These are phyloP conservation scores for Umimayanthus chanpuru DNA, from an alignment of 92 coral and sea anemone genomes.

Conservation along the genomic window DNA sequence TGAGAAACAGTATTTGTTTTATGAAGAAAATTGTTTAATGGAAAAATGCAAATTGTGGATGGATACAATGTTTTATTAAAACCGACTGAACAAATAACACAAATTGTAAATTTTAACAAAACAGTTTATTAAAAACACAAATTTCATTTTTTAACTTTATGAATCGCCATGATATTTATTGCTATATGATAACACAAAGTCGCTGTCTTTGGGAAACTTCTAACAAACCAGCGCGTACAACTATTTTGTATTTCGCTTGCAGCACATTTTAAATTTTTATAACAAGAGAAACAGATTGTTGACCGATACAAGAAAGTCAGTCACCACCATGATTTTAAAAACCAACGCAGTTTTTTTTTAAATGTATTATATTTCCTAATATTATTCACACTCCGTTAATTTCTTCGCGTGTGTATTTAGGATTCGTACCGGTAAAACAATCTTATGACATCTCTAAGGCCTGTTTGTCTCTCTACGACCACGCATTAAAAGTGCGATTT, in stretches of 20 bases:
- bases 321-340: background rate
- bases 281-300: background rate
- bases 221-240: background rate
- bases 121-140: background rate
- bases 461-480: no score
- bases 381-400: no score
- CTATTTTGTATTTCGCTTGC: background rate
- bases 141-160: background rate
- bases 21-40: background rate
- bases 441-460: no score
- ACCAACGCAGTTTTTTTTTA: background rate
- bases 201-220: background rate
- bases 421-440: no score
- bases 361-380: no score
- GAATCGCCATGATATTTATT: background rate
- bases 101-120: background rate
- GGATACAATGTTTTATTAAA: slow-evolving; percentile 6
- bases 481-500: no score
- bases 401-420: no score
- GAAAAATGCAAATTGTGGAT: background rate
- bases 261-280: slow-evolving; percentile 1
- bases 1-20: background rate
- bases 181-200: background rate
- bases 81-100: background rate
- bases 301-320: background rate